Conservation (phyloP, 2,888 invertebrate species). For the Plebejus melissa region DNA sequence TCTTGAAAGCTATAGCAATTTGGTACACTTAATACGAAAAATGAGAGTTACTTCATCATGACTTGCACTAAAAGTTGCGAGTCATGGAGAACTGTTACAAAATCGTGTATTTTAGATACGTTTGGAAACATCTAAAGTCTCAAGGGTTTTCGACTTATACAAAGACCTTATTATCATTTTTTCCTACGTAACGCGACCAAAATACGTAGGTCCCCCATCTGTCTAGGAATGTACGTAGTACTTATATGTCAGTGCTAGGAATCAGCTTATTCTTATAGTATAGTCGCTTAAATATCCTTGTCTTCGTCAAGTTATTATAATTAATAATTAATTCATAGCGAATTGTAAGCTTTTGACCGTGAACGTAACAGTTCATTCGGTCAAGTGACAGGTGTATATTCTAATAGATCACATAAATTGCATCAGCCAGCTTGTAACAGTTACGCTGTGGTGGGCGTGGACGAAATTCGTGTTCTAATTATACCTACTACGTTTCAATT, state of each 20-base stretch:
- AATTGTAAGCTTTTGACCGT: neutral
- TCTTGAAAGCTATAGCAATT: neutral
- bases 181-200: no score
- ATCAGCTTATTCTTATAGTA: no score
- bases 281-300: no score
- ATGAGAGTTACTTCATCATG: neutral
- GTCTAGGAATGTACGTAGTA: no score
- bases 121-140: neutral
- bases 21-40: neutral
- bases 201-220: no score
- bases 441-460: constrained; percentile 7
- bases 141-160: neutral
- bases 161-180: no score
- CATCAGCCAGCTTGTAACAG: neutral
- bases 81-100: neutral
- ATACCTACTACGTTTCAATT: neutral
- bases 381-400: neutral
- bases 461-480: neutral
- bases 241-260: no score
- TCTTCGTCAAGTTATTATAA: no score
- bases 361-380: neutral
- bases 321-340: no score
- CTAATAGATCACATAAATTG: constrained; percentile 1
- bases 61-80: neutral
- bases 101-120: neutral